phyloP scores from a whole-genome alignment of 1,140 invertebrate genomes.

The Drosophila lini region DNA sequence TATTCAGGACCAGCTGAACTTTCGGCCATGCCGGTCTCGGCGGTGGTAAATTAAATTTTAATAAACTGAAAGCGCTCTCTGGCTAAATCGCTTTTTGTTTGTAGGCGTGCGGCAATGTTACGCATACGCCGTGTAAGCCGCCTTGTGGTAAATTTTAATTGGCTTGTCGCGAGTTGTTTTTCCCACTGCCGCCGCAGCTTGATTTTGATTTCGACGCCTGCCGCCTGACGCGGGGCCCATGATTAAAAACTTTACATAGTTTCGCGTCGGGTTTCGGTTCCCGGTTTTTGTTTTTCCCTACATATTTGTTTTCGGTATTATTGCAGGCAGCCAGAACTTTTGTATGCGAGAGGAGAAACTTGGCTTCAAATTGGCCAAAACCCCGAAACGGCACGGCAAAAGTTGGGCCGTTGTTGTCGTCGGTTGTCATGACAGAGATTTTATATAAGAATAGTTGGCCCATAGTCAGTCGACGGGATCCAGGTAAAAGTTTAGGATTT shows the following conservation, averaged over 20 bases:
- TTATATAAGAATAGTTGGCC: conserved; percentile 49
- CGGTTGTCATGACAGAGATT: conserved; percentile 43
- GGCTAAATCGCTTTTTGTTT: conserved; percentile 37
- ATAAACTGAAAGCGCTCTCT: conserved; percentile 45
- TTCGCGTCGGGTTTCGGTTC: conserved; percentile 21
- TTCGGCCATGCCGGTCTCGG: conserved; percentile 11
- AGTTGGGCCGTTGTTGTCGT: conserved; percentile 33
- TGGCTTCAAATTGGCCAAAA: conserved; percentile 43
- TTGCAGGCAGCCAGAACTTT: conserved; percentile 38
- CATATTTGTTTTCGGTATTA: conserved; percentile 55
- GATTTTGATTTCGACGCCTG: conserved; percentile 28
- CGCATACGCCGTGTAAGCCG: conserved; percentile 53
- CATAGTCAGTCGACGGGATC: conserved; percentile 9
- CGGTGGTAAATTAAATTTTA: conserved; percentile 54
- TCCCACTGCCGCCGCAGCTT: conserved; percentile 2
- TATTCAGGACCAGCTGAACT: conserved; percentile 18
- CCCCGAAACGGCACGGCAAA: conserved; percentile 19
- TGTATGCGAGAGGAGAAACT: conserved; percentile 28
- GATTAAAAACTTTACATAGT: conserved; percentile 59
- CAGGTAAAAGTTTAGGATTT: conserved; percentile 59
- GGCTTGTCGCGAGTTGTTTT: conserved; percentile 44
- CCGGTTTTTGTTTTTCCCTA: conserved; percentile 21
- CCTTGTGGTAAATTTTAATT: conserved; percentile 60
- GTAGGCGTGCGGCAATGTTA: conserved; percentile 32
- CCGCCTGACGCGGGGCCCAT: conserved; percentile 9